Conservation (phyloP, 2,797 vertebrate species). For the Aythya fuligula region DNA sequence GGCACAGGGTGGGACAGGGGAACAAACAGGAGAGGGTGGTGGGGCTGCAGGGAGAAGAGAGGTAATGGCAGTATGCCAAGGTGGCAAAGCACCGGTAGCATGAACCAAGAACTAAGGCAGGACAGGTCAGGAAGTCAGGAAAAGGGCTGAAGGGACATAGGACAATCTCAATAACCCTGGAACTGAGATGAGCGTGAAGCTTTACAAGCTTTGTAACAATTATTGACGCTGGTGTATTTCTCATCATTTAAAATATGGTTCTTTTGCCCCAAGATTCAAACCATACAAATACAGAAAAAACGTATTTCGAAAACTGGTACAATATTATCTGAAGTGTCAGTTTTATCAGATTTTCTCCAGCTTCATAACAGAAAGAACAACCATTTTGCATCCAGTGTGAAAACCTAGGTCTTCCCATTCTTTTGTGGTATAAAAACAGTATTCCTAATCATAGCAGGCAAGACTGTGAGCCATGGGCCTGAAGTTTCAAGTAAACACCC, state of each 20-base stretch:
- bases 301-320: neutral
- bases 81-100: neutral
- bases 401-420: neutral
- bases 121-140: neutral
- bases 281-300: neutral
- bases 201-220: neutral
- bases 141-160: neutral
- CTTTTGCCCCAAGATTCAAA: neutral
- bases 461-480: neutral
- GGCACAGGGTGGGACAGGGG: neutral
- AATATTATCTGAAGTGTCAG: neutral
- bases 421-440: neutral
- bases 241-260: neutral
- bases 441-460: neutral
- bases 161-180: neutral
- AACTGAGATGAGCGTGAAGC: neutral
- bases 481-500: neutral
- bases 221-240: neutral
- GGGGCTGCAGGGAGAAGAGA: neutral
- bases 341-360: neutral
- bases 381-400: neutral
- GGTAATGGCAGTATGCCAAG: neutral
- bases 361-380: neutral
- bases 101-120: neutral
- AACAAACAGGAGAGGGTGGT: neutral